phyloP scores from a whole-genome alignment of 2,113 vertebrate species.

The Sphyrna mokarran region DNA sequence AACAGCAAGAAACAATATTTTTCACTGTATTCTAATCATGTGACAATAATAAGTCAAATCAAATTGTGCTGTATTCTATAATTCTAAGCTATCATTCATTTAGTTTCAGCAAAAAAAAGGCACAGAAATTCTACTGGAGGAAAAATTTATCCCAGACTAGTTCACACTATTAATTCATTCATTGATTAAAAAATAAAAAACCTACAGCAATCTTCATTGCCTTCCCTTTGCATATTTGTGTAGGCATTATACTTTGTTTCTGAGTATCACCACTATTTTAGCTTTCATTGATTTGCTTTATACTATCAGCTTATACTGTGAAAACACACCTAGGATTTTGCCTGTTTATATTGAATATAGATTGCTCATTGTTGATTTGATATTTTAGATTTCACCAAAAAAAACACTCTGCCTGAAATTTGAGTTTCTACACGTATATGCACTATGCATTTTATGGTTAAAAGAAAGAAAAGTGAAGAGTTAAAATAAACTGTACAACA shows the following conservation, averaged over 20 bases:
- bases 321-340: slow-evolving; percentile 14
- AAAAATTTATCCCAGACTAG: no score
- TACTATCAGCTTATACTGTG: neutral
- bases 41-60: no score
- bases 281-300: slow-evolving; percentile 21
- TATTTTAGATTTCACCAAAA: neutral
- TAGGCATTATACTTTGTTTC: neutral
- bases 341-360: neutral
- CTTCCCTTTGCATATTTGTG: neutral
- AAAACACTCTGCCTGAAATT: neutral
- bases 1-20: no score
- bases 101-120: no score
- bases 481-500: neutral
- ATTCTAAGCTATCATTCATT: no score
- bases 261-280: neutral
- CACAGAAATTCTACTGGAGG: no score
- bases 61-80: no score
- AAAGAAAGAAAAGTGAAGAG: neutral
- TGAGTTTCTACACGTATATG: neutral
- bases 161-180: neutral
- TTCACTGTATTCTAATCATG: no score
- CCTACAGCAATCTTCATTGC: neutral
- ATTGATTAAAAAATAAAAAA: neutral
- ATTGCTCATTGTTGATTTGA: neutral
- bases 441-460: neutral